Base-by-base conservation (phyloP, 2,888 invertebrate genomes). In the Lycocerus yunnanus region DNA sequence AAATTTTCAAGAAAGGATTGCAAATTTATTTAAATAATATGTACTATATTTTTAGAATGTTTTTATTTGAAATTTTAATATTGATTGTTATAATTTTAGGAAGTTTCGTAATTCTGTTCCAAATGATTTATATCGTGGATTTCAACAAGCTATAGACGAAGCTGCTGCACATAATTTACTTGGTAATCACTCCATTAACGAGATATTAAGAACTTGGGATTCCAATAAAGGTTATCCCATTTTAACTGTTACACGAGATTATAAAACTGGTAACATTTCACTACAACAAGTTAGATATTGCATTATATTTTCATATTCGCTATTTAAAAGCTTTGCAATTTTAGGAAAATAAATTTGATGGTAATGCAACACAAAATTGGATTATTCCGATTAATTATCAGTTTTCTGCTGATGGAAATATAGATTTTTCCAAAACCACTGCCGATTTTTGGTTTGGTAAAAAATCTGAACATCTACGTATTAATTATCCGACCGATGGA, bases 81-180 rank as follows among this genome's bases (percentile, higher is more conserved):
- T 18, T 18, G 16, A 8, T 18, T 18, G 8, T 2, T 18, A 60
- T 60, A 15, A 63, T 63, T 63, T 15, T 63, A 82, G 81, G 58
- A 58, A 77, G 69, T 82, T 76, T 20, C 65, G 77, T 2, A 73
- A 80, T 1, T 83, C 81, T 0, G 70, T 24, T 6, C 86, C 86
- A 0, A 78, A 81, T 15, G 75, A 84, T 74, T 77, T 87, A 1
- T 87, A 85, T 83, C 3, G 18, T 10, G 82, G 79, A 9, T 2
- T 87, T 5, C 82, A 86, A 69, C 27, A 58, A 6, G 75, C 71
- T 16, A 18, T 63, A 16, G 82, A 86, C 63, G 24, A 61, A 3
- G 75, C 71, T 4, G 15, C 8, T 13, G 43, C 13, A n/a, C 14
- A 65, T n/a, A 10, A 65, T 27, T 58, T 73, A 65, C 58, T 76